Conservation (phyloP, 1,140 invertebrate genomes). For the Sipha flava region DNA sequence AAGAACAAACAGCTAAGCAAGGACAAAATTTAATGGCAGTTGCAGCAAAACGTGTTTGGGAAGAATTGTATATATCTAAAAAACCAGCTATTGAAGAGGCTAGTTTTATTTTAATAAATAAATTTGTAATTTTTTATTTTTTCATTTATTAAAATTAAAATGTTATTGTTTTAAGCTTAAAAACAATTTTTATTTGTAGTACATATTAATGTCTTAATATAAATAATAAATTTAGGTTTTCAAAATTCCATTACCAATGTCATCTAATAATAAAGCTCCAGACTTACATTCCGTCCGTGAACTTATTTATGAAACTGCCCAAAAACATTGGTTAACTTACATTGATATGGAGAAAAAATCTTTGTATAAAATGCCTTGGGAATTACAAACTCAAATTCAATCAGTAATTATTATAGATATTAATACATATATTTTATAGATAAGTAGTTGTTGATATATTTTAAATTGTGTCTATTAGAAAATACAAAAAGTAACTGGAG, state of each 20-base stretch:
- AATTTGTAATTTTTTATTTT: neutral
- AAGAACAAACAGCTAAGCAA: constrained; percentile 41
- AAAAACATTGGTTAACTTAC: constrained; percentile 82
- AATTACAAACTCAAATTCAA: constrained; percentile 89
- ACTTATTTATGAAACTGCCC: constrained; percentile 74
- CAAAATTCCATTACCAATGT: constrained; percentile 47
- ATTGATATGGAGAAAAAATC: constrained; percentile 82
- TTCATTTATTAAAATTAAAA: neutral
- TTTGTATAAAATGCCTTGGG: constrained; percentile 74
- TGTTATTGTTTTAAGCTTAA: too few species aligned
- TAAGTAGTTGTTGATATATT: neutral
- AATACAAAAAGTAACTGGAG: constrained; percentile 92
- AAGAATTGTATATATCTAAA: constrained; percentile 91
- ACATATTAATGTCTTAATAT: neutral
- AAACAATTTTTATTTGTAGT: too few species aligned
- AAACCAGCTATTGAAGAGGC: constrained; percentile 86
- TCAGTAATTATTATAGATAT: constrained; percentile 45
- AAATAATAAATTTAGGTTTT: neutral
- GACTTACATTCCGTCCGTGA: constrained; percentile 69
- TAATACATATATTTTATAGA: constrained; percentile 41
- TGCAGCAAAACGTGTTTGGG: constrained; percentile 90
- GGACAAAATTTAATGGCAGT: constrained; percentile 76
- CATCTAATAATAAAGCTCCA: constrained; percentile 68
- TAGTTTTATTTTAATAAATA: neutral
- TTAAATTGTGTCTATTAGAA: constrained; percentile 47